phyloP scores from a whole-genome alignment of 2,888 invertebrate species.

The Drosophila greeni region DNA sequence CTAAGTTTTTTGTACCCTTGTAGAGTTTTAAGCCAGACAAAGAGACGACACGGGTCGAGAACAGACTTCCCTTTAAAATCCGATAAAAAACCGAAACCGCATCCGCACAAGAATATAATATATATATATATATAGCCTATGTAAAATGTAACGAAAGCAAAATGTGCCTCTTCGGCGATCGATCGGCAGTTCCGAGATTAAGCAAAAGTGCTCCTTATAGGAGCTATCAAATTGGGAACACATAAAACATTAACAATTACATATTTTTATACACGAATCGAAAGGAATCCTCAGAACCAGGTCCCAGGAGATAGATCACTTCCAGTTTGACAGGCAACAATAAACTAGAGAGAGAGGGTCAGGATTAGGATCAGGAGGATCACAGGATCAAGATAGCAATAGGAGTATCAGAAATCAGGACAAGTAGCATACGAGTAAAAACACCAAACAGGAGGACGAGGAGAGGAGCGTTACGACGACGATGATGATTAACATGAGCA shows the following conservation, averaged over 20 bases:
- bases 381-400: slow-evolving; percentile 3
- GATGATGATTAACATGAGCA: slow-evolving; percentile 36
- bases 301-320: slow-evolving; percentile 5
- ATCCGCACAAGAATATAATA: slow-evolving; percentile 19
- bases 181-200: slow-evolving; percentile 49
- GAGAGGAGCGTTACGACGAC: slow-evolving; percentile 2
- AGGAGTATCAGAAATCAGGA: slow-evolving; percentile 30
- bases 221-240: slow-evolving; percentile 65
- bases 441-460: slow-evolving; percentile 23
- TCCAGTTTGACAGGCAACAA: slow-evolving; percentile 13
- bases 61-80: slow-evolving; percentile 5
- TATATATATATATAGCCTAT: slow-evolving; percentile 10
- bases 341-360: neutral
- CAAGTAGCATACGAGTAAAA: slow-evolving; percentile 16
- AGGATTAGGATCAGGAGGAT: neutral
- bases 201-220: slow-evolving; percentile 62
- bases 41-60: slow-evolving; percentile 1
- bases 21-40: slow-evolving; percentile 20
- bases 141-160: slow-evolving; percentile 12
- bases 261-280: slow-evolving; percentile 31
- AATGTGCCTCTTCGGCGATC: slow-evolving; percentile 48
- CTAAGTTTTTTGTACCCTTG: slow-evolving; percentile 25
- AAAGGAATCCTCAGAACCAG: slow-evolving; percentile 8
- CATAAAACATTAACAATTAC: slow-evolving; percentile 15
- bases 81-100: slow-evolving; percentile 8